These are phyloP conservation scores for Periparus ater DNA, from an alignment of 2,797 vertebrate species.

Conservation along the genomic window DNA sequence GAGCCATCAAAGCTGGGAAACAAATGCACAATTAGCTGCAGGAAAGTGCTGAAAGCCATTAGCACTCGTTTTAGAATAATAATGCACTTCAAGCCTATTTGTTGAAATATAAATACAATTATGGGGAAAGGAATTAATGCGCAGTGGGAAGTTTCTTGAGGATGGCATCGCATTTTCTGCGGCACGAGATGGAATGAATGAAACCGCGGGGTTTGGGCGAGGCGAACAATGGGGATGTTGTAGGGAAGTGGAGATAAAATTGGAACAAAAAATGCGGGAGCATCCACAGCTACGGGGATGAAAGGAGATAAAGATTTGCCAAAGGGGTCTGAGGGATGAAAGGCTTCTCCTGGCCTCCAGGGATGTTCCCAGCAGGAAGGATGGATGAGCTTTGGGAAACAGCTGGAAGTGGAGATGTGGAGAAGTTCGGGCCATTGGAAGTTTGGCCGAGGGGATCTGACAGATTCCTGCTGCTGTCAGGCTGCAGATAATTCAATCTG, in stretches of 20 bases:
- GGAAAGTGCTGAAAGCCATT: conserved; percentile 59
- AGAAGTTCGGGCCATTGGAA: background rate
- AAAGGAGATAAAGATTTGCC: background rate
- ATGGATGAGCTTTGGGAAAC: background rate
- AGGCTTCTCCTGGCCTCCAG: background rate
- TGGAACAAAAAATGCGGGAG: background rate
- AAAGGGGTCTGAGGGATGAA: background rate
- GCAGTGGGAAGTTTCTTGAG: conserved; percentile 15
- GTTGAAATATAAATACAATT: conserved; percentile 69
- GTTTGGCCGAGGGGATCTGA: background rate
- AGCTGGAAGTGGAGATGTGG: background rate
- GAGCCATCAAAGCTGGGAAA: conserved; percentile 45
- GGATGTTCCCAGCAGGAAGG: background rate
- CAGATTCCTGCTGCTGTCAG: background rate
- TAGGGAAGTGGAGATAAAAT: background rate
- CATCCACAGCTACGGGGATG: fast-evolving
- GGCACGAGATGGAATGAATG: background rate
- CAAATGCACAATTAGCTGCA: conserved; percentile 35
- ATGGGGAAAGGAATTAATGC: conserved; percentile 45
- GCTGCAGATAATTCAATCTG: no score
- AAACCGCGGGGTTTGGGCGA: background rate
- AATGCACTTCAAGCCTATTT: conserved; percentile 55
- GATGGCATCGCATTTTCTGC: conserved; percentile 1
- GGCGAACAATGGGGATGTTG: background rate
- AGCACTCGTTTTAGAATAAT: conserved; percentile 54